Percentiles rank a stretch among this genome's conserved stretches.
These are phyloP conservation scores for Mobula hypostoma DNA, from an alignment of 2,113 vertebrate species.

Conservation along the genomic window DNA sequence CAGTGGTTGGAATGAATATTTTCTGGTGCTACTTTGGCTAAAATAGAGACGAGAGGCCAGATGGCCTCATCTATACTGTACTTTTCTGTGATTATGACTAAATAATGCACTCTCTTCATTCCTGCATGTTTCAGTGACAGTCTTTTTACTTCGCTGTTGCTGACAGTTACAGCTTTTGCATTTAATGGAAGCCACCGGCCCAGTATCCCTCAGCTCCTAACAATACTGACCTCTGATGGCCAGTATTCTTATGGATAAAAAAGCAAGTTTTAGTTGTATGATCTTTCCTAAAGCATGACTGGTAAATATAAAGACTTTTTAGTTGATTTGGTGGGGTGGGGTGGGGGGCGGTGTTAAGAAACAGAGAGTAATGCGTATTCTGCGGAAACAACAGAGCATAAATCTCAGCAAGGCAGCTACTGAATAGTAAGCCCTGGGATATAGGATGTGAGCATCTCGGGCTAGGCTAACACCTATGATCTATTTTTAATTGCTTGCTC, in stretches of 20 bases:
- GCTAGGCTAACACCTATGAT: no score
- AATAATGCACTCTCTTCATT: neutral
- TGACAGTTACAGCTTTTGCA: neutral
- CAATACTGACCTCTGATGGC: neutral
- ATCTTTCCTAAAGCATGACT: neutral
- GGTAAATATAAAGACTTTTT: neutral
- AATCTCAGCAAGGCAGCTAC: neutral
- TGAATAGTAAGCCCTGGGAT: neutral
- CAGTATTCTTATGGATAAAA: neutral
- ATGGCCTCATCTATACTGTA: no score
- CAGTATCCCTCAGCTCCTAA: neutral
- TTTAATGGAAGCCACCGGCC: no score
- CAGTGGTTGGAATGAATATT: no score
- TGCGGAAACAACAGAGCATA: neutral
- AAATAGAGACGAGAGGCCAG: no score
- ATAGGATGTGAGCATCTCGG: no score
- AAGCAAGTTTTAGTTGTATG: neutral
- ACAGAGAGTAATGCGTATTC: neutral
- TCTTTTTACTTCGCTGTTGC: neutral
- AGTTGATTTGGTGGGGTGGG: neutral
- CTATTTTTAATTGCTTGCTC: no score
- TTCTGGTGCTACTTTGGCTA: no score
- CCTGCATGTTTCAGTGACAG: no score
- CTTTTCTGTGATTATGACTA: no score
- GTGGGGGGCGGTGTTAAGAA: no score